Percentiles rank a stretch among this genome's conserved stretches.
phyloP scores from a whole-genome alignment of 30 jellyfish, hydroid and myxozoan species.

The Cassiopea andromeda region DNA sequence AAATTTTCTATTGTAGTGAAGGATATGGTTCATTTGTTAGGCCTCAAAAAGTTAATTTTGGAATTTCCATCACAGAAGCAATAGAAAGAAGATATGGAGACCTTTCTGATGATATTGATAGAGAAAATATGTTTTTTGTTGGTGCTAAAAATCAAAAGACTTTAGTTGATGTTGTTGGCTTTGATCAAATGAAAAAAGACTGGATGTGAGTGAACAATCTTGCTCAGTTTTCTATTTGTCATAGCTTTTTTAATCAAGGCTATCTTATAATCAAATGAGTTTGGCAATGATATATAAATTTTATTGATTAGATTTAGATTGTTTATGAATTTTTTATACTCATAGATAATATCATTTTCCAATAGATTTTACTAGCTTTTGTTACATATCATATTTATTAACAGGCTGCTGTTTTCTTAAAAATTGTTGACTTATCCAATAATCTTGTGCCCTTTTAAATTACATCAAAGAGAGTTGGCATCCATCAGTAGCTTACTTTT shows the following conservation, averaged over 20 bases:
- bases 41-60: slow-evolving; percentile 78
- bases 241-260: no score
- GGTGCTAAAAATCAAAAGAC: slow-evolving; percentile 70
- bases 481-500: neutral
- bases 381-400: no score
- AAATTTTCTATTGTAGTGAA: slow-evolving; percentile 52
- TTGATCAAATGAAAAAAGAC: slow-evolving; percentile 67
- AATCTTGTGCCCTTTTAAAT: no score
- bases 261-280: no score
- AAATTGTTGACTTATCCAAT: no score
- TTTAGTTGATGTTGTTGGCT: slow-evolving; percentile 83
- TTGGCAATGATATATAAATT: no score
- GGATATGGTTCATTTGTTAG: slow-evolving; percentile 95
- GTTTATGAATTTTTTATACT: no score
- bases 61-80: slow-evolving; percentile 62
- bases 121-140: slow-evolving; percentile 44
- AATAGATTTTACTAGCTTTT: no score
- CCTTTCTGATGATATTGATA: slow-evolving; percentile 39
- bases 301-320: no score
- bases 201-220: slow-evolving; percentile 34
- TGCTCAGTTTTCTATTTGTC: no score
- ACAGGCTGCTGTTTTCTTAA: no score
- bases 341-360: no score
- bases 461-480: neutral
- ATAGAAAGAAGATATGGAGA: slow-evolving; percentile 77